Base-by-base conservation (phyloP, 2,888 invertebrate species). In the Tupiocoris notatus region DNA sequence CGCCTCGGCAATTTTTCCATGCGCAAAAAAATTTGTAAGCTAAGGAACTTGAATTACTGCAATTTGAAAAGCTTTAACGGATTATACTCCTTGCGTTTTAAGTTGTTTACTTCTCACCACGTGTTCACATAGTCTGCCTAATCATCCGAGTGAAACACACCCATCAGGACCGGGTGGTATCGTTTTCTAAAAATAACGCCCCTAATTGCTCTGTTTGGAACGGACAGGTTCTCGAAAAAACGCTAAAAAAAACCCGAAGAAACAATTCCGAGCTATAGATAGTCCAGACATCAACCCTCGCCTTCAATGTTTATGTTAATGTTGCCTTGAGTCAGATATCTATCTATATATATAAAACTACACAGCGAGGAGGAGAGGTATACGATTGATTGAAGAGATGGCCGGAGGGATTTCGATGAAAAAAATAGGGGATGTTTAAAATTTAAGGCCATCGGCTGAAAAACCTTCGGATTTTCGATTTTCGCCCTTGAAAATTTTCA, bases 131-230 rank as follows among this genome's bases (percentile, higher is more conserved):
- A 39, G 39, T 39, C 12, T 39, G 39, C 39, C 39, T 39, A 39
- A 39, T 39, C 39, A 39, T 39, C 39, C 12, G 39, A 39, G 12
- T n/a, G n/a, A 39, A 3, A 39, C 39, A 39, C 39, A 12, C 39
- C 39, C 39, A 39, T 39, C 39, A 3, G 39, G 39, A 3, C 6
- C 39, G 12, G 39, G 39, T 7, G 39, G 12, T 39, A 39, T 39
- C 39, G 39, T 18, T 9, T 24, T 24, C 70, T 70, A 70, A 70
- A 70, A 58, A 70, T 70, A 70, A 58, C 70, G 16, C 24, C 9
- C 24, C 61, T 70, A 59, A 70, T 70, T 22, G 70, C 58, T 59
- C 61, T 61, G 70, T 70, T 70, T 61, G 61, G 23, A 59, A 24
- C 58, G 57, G 18, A 56, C 39, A 65, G 21, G 12, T 39, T 18